Conservation (phyloP, 2,888 invertebrate genomes). For the Drosophila paracracens region DNA sequence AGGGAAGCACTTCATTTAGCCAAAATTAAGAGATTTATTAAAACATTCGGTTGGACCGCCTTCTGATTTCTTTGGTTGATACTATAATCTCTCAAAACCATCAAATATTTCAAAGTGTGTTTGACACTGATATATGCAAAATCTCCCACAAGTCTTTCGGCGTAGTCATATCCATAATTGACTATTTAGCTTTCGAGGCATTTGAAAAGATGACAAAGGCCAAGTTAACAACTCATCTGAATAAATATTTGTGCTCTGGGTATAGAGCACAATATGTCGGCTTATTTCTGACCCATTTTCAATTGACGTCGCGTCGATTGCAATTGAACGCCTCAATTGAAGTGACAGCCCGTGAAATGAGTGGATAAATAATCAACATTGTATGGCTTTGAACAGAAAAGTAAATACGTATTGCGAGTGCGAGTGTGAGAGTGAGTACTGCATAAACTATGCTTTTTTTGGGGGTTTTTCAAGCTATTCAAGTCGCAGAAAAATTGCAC, state of each 20-base stretch:
- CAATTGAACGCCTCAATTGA: constrained; percentile 65
- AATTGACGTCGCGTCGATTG: constrained; percentile 60
- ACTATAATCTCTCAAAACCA: background rate
- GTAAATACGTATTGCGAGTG: constrained; percentile 30
- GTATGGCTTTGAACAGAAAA: constrained; percentile 56
- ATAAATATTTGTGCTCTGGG: constrained; percentile 35
- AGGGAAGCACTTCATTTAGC: background rate
- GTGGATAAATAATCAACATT: constrained; percentile 64
- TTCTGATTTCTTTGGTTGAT: background rate
- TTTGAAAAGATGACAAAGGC: constrained; percentile 48
- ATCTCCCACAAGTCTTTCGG: constrained; percentile 2
- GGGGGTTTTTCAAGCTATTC: constrained; percentile 11
- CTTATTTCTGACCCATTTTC: constrained; percentile 64
- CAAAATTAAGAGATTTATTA: background rate
- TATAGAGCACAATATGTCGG: constrained; percentile 30
- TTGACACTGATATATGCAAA: constrained; percentile 2
- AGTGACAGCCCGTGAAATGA: constrained; percentile 75
- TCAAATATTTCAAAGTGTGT: background rate
- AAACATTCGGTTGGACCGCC: background rate
- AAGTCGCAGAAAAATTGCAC: constrained; percentile 56
- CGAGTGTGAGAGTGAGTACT: constrained; percentile 8
- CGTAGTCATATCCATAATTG: constrained; percentile 24
- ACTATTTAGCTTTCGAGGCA: constrained; percentile 25
- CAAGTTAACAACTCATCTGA: constrained; percentile 49
- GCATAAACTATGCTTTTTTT: constrained; percentile 12